Evolutionary conservation across 2,113 vertebrate species (phyloP), one percentile per base, ranked within the genome.

Genomic region (Bombycilla garrulus): DNA sequence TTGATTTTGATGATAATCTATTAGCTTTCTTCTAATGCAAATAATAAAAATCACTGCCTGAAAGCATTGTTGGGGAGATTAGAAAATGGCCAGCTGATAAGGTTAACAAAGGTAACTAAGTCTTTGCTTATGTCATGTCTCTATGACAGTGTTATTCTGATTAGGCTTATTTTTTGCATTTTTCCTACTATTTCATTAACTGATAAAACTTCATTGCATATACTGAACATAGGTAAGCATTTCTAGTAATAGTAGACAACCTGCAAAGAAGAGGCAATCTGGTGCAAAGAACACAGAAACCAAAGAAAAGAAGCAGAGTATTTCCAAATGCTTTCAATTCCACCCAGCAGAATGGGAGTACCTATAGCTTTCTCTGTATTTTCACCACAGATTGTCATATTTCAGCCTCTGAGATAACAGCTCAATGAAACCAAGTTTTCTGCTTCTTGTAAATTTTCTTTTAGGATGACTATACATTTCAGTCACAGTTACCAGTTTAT

Each of bases 401-500:
- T 93, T 87, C 66, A 86, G 64, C 35, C 85, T 93, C 84, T 25
- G 71, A 93, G 95, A 66, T 1, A 15, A 94, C 44, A 84, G 38
- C 82, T 94, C 48, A 73, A 51, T 81, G 64, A 93, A 95, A 95
- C 45, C 56, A 42, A 66, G 50, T 83, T 96, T 96, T 94, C 64
- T 71, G 36, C 77, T 93, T 88, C 82, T 81, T 81, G 78, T 88
- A 67, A 84, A 35, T 91, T 96, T 97, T 95, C 58, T 92, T 95
- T 92, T 73, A 93, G 90, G 70, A 78, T 95, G 58, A 77, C 72
- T 85, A 88, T 62, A 91, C 83, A 97, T 95, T 96, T 95, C 88
- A 87, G 66, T 82, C 79, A 93, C 31, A 81, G 57, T 91, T 95
- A 97, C 90, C 94, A 95, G 80, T 86, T 94, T 79, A 95, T 92